Base-by-base conservation (phyloP, 2,797 vertebrate genomes). In the Takifugu rubripes region DNA sequence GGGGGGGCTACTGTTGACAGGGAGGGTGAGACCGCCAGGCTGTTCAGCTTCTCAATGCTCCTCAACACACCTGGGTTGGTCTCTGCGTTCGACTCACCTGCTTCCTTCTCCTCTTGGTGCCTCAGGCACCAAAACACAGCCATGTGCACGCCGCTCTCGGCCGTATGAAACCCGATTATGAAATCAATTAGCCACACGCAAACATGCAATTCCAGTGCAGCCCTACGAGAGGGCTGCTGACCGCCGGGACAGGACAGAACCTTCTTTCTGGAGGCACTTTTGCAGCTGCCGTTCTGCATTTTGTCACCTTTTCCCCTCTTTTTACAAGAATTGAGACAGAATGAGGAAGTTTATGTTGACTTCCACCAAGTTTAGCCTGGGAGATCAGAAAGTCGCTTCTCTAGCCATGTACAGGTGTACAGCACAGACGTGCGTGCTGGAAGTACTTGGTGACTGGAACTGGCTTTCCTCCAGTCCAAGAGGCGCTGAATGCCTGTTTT, bases 391-490 rank as follows among this genome's bases (percentile, higher is more conserved):
- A 82, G 77, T 71, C 75, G 78, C 69, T 71, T 68, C 68, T 68
- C 74, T 70, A 65, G 74, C 72, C 59, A 77, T 71, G 74, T 68
- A 68, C 1, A 53, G 29, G 7, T 43, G 26, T 59, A 16, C 56
- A 50, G 21, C 59, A 25, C 64, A 27, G 15, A 66, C 24, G 56
- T 49, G 66, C 62, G 53, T 42, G 54, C 68, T 21, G 17, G 17
- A 21, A 21, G 17, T 21, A 21, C 17, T 21, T 21, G 17, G 17
- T 21, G 17, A 21, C 17, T 21, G 84, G 84, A 88, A 90, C 88
- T 89, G 83, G 79, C 81, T 88, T 88, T 90, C 84, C 75, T 81
- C 78, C 79, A 79, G 82, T 71, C 83, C 80, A 88, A 87, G 81
- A 78, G 72, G 68, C 67, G 69, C 84, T 82, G 78, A 68, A 42